Evolutionary conservation across 2,888 invertebrate genomes (phyloP).

Genomic region (Xylota segnis): DNA sequence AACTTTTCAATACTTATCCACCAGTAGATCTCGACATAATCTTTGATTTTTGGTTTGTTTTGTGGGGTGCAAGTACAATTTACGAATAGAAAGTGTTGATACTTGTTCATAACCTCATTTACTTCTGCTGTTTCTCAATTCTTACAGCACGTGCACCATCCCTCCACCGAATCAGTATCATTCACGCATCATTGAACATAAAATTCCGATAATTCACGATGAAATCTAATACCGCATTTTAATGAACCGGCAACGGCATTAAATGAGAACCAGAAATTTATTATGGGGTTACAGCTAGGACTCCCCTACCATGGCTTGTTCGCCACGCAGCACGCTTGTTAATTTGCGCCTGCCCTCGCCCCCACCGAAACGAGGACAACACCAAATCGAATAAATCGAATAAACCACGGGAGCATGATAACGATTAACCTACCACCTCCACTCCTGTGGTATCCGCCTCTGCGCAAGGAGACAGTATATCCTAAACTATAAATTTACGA

Average conservation of each 20-base stretch:
- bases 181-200: slow-evolving; percentile 50
- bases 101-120: no score
- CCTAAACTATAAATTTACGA: slow-evolving; percentile 46
- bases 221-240: slow-evolving; percentile 42
- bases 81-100: no score
- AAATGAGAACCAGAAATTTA: slow-evolving; percentile 34
- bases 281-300: slow-evolving; percentile 8
- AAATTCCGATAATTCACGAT: slow-evolving; percentile 47
- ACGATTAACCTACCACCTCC: slow-evolving; percentile 27
- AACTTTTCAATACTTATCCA: no score
- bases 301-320: slow-evolving; percentile 21
- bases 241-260: slow-evolving; percentile 49
- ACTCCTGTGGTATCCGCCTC: not conserved
- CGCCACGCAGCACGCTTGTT: slow-evolving; percentile 29
- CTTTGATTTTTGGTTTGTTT: no score
- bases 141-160: not conserved
- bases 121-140: not conserved
- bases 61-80: no score
- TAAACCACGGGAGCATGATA: slow-evolving; percentile 33
- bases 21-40: no score
- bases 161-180: slow-evolving; percentile 20
- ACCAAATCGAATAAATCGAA: slow-evolving; percentile 36
- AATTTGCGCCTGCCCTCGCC: not conserved
- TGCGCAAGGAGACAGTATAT: slow-evolving; percentile 13
- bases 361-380: not conserved